Percentiles rank a stretch among this genome's conserved stretches.
Conservation (phyloP, 2,797 vertebrate species). For the Myotis daubentonii region DNA sequence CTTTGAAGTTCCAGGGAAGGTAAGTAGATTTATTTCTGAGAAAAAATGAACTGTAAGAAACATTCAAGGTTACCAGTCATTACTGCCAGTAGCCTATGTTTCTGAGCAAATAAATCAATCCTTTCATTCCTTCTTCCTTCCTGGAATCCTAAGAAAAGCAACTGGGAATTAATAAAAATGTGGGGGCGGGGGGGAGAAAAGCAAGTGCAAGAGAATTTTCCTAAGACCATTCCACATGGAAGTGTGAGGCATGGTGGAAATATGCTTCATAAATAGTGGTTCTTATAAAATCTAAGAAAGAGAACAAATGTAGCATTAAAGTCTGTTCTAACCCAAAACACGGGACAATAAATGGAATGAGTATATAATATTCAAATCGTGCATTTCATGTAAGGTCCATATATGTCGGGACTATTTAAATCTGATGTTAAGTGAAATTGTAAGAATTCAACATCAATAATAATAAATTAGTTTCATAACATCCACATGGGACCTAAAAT, state of each 20-base stretch:
- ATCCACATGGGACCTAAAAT: background rate
- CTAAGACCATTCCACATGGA: background rate
- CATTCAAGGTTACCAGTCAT: constrained; percentile 40
- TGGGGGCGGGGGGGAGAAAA: background rate
- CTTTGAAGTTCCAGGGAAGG: constrained; percentile 61
- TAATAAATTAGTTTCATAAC: background rate
- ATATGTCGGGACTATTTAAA: background rate
- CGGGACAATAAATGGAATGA: background rate
- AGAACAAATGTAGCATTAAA: background rate
- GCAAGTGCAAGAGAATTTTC: background rate
- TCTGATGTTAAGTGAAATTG: background rate
- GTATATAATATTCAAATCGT: background rate
- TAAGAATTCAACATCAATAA: background rate
- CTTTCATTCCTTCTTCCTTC: background rate
- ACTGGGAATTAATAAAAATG: background rate
- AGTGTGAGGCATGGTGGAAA: background rate
- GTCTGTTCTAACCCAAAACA: background rate
- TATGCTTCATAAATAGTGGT: background rate
- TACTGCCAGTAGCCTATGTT: constrained; percentile 27
- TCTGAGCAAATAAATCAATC: constrained; percentile 55
- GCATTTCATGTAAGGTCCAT: background rate
- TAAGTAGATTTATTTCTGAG: constrained; percentile 65
- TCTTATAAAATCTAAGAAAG: background rate
- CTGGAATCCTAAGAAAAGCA: constrained; percentile 37
- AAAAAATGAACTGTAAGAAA: constrained; percentile 59